phyloP scores from a whole-genome alignment of 2,113 vertebrate species.

The Scomber japonicus region DNA sequence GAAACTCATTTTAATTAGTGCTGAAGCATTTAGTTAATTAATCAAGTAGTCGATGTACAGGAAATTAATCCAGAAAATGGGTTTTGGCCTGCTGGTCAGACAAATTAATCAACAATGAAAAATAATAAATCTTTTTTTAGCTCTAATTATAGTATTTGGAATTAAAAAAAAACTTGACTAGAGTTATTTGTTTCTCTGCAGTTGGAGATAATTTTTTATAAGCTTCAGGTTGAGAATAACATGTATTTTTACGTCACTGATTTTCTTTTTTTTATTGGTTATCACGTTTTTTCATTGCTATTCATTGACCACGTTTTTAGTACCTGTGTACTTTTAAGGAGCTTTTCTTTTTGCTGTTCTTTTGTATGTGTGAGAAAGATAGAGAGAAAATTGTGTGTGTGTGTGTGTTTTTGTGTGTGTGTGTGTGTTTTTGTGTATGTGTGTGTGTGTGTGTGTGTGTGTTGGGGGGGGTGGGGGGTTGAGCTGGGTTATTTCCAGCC shows the following conservation, averaged over 20 bases:
- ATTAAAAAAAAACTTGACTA: not conserved
- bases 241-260: not conserved
- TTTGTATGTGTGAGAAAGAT: constrained; percentile 35
- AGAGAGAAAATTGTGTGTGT: constrained; percentile 1
- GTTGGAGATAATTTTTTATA: not conserved
- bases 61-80: too few relatives aligned
- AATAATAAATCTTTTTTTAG: not conserved
- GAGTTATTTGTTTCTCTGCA: too few relatives aligned
- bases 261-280: not conserved
- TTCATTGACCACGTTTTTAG: constrained; percentile 2
- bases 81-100: too few relatives aligned
- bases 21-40: not conserved
- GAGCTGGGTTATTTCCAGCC: constrained; percentile 45
- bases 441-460: too few relatives aligned
- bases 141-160: not conserved
- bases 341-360: constrained; percentile 11
- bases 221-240: not conserved
- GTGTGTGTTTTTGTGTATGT: too few relatives aligned
- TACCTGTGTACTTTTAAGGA: not conserved
- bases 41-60: too few relatives aligned
- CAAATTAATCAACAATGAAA: not conserved
- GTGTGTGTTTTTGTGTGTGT: not conserved
- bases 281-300: not conserved
- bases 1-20: not conserved
- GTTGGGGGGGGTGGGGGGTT: too few relatives aligned